phyloP scores from a whole-genome alignment of 2,113 vertebrate species.

The Mesoclemmys tuberculata region DNA sequence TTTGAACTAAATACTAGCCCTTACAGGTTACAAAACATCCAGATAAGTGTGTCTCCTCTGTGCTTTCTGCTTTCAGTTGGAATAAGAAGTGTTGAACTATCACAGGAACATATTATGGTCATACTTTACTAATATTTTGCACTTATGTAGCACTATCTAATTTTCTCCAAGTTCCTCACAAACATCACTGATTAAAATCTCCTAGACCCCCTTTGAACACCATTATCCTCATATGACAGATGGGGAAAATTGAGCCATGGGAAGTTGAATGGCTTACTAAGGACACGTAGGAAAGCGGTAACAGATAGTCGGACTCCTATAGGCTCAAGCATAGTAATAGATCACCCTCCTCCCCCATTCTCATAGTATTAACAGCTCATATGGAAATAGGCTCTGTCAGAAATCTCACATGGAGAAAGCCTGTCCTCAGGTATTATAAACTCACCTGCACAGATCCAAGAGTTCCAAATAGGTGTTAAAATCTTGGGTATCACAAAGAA shows the following conservation, averaged over 20 bases:
- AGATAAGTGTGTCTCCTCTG: neutral
- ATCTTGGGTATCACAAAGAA: neutral
- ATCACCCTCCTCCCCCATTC: neutral
- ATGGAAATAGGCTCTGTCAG: neutral
- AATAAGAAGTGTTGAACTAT: neutral
- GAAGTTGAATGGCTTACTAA: neutral
- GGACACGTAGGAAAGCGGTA: neutral
- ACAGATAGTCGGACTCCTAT: neutral
- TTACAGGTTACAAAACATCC: no score
- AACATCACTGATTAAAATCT: fast-evolving
- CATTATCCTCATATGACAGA: fast-evolving
- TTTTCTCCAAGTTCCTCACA: fast-evolving
- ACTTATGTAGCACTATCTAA: neutral
- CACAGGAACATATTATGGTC: fast-evolving
- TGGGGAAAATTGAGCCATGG: fast-evolving
- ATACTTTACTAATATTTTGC: fast-evolving
- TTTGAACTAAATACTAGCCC: no score
- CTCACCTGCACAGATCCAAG: neutral
- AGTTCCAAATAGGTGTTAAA: neutral
- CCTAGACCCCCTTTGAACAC: fast-evolving
- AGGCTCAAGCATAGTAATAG: neutral
- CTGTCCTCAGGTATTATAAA: neutral
- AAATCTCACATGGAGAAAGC: neutral
- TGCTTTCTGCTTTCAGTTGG: fast-evolving
- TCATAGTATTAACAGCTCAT: neutral